Conservation (phyloP, 2,797 vertebrate species). For the Darevskia nairensis region DNA sequence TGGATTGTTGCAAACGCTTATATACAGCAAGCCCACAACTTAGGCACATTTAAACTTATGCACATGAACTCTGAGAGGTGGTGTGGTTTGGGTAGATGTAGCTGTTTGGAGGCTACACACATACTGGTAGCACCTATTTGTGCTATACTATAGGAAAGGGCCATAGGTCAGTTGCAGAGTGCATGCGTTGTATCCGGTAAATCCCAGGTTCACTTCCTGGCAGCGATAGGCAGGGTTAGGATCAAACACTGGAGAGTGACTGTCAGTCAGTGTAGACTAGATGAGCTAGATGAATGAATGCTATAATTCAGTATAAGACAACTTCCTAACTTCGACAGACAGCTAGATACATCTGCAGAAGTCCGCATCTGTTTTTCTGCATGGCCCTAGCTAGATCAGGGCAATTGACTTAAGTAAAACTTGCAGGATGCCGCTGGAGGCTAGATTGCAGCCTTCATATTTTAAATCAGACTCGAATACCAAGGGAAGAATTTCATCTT, state of each 20-base stretch:
- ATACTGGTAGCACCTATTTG: too few species aligned
- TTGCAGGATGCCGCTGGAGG: neutral
- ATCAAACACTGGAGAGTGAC: neutral
- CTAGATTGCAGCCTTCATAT: neutral
- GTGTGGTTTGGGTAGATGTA: too few species aligned
- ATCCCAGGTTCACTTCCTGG: neutral
- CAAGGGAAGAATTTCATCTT: slow-evolving; percentile 62
- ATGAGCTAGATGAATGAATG: too few species aligned
- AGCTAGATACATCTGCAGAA: neutral
- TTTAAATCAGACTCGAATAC: slow-evolving; percentile 41
- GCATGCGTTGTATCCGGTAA: neutral
- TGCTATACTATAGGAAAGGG: neutral
- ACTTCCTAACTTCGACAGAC: neutral
- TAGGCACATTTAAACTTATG: too few species aligned
- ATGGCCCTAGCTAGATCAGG: neutral
- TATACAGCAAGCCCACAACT: too few species aligned
- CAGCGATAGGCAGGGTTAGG: neutral
- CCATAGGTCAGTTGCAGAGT: neutral
- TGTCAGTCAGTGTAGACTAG: neutral
- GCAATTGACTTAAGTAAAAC: neutral
- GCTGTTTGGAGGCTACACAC: too few species aligned
- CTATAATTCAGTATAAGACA: neutral
- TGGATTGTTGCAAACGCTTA: slow-evolving; percentile 2
- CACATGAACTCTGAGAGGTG: too few species aligned
- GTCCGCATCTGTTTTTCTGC: neutral